These are phyloP conservation scores for Argyrosomus regius DNA, from an alignment of 2,797 vertebrate species.

Conservation along the genomic window DNA sequence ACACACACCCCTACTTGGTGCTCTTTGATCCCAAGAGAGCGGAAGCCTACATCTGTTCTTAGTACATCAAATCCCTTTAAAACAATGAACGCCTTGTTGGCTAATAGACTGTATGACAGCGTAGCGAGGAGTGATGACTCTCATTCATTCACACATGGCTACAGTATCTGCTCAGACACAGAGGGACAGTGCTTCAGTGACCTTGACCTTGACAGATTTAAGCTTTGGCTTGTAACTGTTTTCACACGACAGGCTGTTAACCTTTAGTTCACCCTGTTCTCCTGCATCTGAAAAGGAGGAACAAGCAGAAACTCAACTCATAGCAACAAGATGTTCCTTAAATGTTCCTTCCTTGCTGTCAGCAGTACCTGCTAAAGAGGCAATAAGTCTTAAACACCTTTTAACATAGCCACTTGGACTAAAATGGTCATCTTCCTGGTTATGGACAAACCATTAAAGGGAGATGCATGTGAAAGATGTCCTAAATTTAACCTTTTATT, in stretches of 20 bases:
- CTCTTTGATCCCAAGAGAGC: conserved; percentile 72
- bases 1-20: conserved; percentile 18
- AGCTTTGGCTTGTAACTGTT: background rate
- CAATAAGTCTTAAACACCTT: background rate
- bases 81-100: conserved; percentile 73
- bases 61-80: conserved; percentile 59
- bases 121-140: conserved; percentile 44
- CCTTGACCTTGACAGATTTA: conserved; percentile 28
- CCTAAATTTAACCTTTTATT: too few species aligned
- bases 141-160: conserved; percentile 10
- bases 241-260: background rate
- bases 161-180: conserved; percentile 6
- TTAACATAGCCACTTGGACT: background rate
- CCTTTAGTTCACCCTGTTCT: background rate
- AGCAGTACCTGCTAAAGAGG: background rate
- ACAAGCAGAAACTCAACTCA: background rate
- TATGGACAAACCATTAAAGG: too few species aligned
- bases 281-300: background rate
- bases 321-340: background rate
- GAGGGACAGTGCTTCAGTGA: conserved; percentile 1
- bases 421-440: background rate
- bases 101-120: conserved; percentile 48
- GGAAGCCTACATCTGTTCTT: conserved; percentile 78
- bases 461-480: too few species aligned
- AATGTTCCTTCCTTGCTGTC: background rate